phyloP scores from a whole-genome alignment of 2,888 invertebrate species.

The Coenonympha glycerion region DNA sequence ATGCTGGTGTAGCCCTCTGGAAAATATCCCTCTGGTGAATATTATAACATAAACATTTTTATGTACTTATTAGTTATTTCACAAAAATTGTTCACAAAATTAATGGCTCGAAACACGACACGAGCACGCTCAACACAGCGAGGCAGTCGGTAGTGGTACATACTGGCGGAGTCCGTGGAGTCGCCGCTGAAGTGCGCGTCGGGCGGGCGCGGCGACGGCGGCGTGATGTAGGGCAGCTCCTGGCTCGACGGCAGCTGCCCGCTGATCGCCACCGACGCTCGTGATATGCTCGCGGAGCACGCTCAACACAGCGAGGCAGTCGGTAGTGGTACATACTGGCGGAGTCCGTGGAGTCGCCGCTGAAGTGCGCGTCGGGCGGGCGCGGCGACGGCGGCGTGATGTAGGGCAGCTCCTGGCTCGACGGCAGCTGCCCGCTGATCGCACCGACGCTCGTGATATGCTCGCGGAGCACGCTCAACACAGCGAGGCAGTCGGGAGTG shows the following conservation, averaged over 20 bases:
- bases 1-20: slow-evolving; percentile 94
- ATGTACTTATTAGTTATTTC: too few species aligned
- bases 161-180: slow-evolving; percentile 91
- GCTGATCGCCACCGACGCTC: slow-evolving; percentile 90
- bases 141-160: too few species aligned
- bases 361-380: slow-evolving; percentile 79
- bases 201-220: slow-evolving; percentile 75
- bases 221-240: slow-evolving; percentile 92
- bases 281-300: too few species aligned
- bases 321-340: slow-evolving; percentile 79
- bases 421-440: slow-evolving; percentile 88
- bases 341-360: slow-evolving; percentile 93
- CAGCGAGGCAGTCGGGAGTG: too few species aligned
- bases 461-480: too few species aligned
- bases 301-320: too few species aligned
- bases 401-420: slow-evolving; percentile 91
- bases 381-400: slow-evolving; percentile 86
- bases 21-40: background rate
- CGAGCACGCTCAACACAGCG: too few species aligned
- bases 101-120: too few species aligned
- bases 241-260: slow-evolving; percentile 91
- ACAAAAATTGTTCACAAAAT: too few species aligned
- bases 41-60: too few species aligned
- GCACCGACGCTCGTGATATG: slow-evolving; percentile 91
- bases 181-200: slow-evolving; percentile 88